Base-by-base conservation (phyloP, 1,140 invertebrate species). In the Drosophila arizonae region DNA sequence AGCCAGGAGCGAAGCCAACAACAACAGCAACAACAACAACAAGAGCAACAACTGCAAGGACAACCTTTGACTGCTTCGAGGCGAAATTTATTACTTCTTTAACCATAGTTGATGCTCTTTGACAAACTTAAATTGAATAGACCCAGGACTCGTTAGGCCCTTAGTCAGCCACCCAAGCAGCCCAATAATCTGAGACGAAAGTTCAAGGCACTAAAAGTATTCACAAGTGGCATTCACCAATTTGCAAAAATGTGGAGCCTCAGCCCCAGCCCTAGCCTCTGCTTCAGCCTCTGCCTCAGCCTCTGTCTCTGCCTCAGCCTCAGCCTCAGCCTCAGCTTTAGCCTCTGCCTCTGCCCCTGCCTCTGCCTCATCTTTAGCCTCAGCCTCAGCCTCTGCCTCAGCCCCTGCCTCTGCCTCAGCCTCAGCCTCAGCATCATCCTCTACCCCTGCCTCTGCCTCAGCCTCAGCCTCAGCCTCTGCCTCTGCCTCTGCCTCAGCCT, bases 81-180 rank as follows among this genome's bases (percentile, higher is more conserved):
- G 51, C 58, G 13, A 68, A 63, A 73, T 73, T 68, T 68, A 68
- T 76, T 76, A 65, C 63, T 76, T 76, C 62, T 67, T 72, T 72
- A 61, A 51, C 68, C 73, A 52, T 62, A 55, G 60, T 65, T 52
- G 56, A 56, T 54, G 57, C 63, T 56, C 74, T 73, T 76, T 76
- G 74, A 76, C 56, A 67, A 68, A 68, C 71, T 62, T 69, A 43
- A 69, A 73, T 73, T 73, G 65, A 73, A 69, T 69, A 62, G 57
- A 69, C 57, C 45, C 50, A 5, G 6, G 48, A 41, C 41, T 43
- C 33, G 36, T 64, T 57, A 56, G 46, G 41, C 52, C 41, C 33
- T 26, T 15, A 51, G 33, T 3, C 26, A 30, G 10, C 8, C 54
- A 39, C 3, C 15, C 43, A 46, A 9, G 15, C n/a, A 48, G 26